A percentile compares a stretch with the other conserved stretches of the same genome.
phyloP scores from a whole-genome alignment of 2,888 invertebrate genomes.

The Balanococcus diminutus region DNA sequence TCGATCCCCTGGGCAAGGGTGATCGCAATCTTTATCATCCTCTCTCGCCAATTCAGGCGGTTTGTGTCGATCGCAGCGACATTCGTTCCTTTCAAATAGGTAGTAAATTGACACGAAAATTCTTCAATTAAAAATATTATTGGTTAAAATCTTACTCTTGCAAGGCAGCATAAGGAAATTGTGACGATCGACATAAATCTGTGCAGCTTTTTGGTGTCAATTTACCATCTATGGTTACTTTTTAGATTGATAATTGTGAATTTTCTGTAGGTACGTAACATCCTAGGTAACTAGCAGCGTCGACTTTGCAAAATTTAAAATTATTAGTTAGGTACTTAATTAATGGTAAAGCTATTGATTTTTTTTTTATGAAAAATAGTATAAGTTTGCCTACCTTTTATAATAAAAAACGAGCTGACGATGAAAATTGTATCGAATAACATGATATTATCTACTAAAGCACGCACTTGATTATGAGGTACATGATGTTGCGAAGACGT shows the following conservation, averaged over 20 bases:
- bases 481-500: not conserved
- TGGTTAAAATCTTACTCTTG: not conserved
- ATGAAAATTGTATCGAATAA: not conserved
- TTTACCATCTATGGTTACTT: not conserved
- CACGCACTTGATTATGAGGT: not conserved
- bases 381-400: not conserved
- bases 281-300: not conserved
- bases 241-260: not conserved
- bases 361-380: too few species aligned
- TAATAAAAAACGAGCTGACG: not conserved
- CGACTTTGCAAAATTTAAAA: not conserved
- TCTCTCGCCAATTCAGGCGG: not conserved
- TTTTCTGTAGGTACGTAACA: not conserved
- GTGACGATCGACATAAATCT: not conserved
- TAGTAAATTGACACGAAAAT: not conserved
- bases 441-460: not conserved
- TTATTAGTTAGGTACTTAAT: not conserved
- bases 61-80: not conserved
- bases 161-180: not conserved
- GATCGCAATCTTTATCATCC: not conserved
- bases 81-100: not conserved
- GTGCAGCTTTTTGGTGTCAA: not conserved
- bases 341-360: too few species aligned
- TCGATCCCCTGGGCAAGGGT: not conserved
- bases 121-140: not conserved